Conservation (phyloP, 2,113 vertebrate genomes). For the Caloenas nicobarica region DNA sequence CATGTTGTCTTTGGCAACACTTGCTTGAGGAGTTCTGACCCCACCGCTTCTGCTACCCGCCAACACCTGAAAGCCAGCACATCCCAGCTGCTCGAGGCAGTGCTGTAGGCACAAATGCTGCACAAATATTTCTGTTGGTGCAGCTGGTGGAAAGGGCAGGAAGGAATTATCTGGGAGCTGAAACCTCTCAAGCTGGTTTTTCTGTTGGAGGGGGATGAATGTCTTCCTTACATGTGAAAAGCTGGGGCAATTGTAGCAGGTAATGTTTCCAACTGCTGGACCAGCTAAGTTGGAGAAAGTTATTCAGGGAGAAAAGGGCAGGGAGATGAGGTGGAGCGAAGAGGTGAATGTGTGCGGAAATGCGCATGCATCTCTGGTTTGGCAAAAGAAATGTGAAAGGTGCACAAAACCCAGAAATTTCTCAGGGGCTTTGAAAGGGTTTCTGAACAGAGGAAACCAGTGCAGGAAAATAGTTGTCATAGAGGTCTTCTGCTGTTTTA, state of each 20-base stretch:
- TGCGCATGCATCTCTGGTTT: accelerated
- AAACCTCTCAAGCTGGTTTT: background rate
- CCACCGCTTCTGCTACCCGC: background rate
- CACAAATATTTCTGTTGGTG: background rate
- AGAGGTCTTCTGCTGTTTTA: background rate
- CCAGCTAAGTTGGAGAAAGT: background rate
- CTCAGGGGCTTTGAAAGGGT: background rate
- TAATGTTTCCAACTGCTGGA: background rate
- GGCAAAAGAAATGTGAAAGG: background rate
- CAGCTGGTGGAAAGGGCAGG: background rate
- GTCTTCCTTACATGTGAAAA: background rate
- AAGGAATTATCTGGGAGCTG: background rate
- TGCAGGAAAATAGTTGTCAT: background rate
- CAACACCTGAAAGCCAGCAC: background rate
- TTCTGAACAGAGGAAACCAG: background rate
- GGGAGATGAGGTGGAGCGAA: background rate
- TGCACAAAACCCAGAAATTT: background rate
- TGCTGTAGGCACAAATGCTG: background rate
- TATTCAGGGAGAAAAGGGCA: background rate
- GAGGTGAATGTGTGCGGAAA: background rate
- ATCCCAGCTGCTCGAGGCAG: background rate
- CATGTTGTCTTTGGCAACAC: background rate
- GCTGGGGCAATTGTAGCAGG: background rate
- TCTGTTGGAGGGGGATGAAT: background rate
- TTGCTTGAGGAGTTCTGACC: background rate